Evolutionary conservation across 2,113 vertebrate genomes (phyloP).

Genomic region (Aspiorhynchus laticeps): DNA sequence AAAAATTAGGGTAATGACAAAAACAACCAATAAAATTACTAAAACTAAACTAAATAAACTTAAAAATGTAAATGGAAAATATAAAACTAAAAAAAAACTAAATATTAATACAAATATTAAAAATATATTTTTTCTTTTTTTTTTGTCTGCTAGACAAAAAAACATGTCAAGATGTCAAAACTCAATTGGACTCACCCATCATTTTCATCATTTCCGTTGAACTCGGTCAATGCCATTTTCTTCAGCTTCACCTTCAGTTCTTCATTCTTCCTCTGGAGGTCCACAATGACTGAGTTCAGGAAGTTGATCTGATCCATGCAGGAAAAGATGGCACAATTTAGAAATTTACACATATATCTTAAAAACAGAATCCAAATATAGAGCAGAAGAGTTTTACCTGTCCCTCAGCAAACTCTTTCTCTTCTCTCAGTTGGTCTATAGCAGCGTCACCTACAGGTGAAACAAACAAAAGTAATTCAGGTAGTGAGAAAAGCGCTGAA

Average conservation of each 20-base stretch:
- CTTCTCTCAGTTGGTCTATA: constrained; percentile 81
- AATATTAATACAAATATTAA: neutral
- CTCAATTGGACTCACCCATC: constrained; percentile 77
- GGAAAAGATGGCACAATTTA: neutral
- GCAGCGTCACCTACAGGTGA: constrained; percentile 75
- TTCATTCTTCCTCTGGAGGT: constrained; percentile 92
- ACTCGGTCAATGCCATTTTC: constrained; percentile 88
- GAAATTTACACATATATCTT: neutral
- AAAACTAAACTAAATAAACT: neutral
- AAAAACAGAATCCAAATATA: neutral
- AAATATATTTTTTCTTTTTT: too few relatives aligned
- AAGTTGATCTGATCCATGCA: constrained; percentile 85
- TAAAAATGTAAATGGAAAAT: too few relatives aligned
- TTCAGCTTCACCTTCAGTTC: constrained; percentile 91
- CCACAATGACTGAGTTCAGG: constrained; percentile 95
- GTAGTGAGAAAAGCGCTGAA: neutral
- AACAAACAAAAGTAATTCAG: neutral
- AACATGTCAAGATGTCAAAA: too few relatives aligned
- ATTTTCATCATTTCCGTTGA: constrained; percentile 85
- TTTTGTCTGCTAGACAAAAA: neutral
- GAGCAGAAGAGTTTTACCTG: constrained; percentile 76
- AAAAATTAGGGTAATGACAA: neutral
- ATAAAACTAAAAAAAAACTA: neutral
- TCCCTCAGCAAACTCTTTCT: constrained; percentile 86
- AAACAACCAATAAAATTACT: neutral